Evolutionary conservation across 1,140 invertebrate genomes (phyloP), one percentile per base, ranked within the genome.

Genomic region (Brachionus koreanus): DNA sequence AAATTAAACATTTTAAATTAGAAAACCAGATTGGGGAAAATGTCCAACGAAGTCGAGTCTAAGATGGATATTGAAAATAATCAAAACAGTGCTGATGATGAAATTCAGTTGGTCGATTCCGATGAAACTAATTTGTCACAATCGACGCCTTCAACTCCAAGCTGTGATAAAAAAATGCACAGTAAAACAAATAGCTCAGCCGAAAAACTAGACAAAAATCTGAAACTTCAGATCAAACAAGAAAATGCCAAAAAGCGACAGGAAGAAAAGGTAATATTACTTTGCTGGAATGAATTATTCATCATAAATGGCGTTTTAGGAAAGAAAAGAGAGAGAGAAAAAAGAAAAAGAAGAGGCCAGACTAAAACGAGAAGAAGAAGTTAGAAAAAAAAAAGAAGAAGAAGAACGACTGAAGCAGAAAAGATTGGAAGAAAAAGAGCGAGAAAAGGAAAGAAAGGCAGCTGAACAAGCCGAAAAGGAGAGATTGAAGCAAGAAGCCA

Each of bases 201-300:
- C 35, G 76, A 79, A 79, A 79, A 79, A 79, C n/a, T 79, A 1
- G 49, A 79, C 10, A 79, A 79, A 79, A 79, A 79, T 57, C 5
- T 61, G 2, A 57, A 43, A 42, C 52, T 61, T 61, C 76, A 63
- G 57, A 65, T 37, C 3, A 79, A 79, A 29, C 7, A 35, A 9
- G 76, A 79, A 43, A 79, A 65, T 61, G 19, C 49, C 23, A 79
- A 43, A 39, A 79, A 63, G 35, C 52, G 49, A 39, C 29, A 79
- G 39, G 49, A 79, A 79, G 35, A 79, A 43, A 79, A 79, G 23
- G 76, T 61, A 49, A 13, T 16, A 3, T 23, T 76, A 35, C 33
- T 33, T 46, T 29, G 57, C 19, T 35, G 13, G n/a, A 33, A 65
- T 13, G n/a, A 5, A 23, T n/a, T 65, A 37, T 3, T 37, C 9